phyloP scores from a whole-genome alignment of 2,888 invertebrate genomes.

The Microctonus aethiopoides region DNA sequence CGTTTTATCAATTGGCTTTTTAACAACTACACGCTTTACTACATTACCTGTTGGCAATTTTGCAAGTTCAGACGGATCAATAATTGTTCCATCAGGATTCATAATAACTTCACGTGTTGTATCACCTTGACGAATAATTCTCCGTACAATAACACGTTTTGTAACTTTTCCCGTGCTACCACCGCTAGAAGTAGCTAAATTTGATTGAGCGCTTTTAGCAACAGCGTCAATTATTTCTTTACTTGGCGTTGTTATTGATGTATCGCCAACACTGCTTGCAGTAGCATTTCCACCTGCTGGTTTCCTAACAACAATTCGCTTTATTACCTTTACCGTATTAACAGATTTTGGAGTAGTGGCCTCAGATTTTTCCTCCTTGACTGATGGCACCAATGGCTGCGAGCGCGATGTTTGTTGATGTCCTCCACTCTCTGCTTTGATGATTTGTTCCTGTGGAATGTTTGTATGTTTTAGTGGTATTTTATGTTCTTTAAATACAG shows the following conservation, averaged over 20 bases:
- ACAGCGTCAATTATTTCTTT: conserved; percentile 46
- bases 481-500: conserved; percentile 64
- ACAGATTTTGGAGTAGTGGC: conserved; percentile 41
- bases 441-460: conserved; percentile 47
- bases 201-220: conserved; percentile 10
- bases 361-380: conserved; percentile 50
- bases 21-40: conserved; percentile 63
- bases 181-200: conserved; percentile 27
- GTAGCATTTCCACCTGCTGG: conserved; percentile 39
- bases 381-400: conserved; percentile 28
- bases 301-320: conserved; percentile 62
- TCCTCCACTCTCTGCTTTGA: conserved; percentile 10
- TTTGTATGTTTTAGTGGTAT: conserved; percentile 60
- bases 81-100: conserved; percentile 64
- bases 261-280: conserved; percentile 42
- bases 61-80: conserved; percentile 63
- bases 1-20: conserved; percentile 45
- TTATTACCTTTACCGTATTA: conserved; percentile 63
- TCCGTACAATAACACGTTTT: conserved; percentile 62
- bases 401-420: conserved; percentile 9
- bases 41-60: conserved; percentile 64
- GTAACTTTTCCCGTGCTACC: conserved; percentile 53
- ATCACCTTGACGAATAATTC: conserved; percentile 64
- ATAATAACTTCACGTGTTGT: conserved; percentile 63
- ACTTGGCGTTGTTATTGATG: conserved; percentile 36